Conservation (phyloP, 2,113 vertebrate genomes). For the Acrocephalus arundinaceus region DNA sequence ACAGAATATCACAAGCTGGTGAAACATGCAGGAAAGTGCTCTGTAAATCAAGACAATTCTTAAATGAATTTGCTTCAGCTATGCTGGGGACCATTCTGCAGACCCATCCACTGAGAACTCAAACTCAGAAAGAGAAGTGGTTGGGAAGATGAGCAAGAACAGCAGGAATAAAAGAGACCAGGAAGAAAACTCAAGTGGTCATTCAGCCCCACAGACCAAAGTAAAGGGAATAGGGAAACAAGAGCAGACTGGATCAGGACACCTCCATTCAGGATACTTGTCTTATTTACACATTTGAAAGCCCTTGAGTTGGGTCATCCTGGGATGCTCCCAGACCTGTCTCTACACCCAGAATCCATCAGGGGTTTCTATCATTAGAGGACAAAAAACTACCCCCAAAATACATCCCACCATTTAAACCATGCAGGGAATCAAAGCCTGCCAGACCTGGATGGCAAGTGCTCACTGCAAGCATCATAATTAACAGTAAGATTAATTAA, state of each 20-base stretch:
- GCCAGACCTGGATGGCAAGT: not conserved
- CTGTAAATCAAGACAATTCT: not conserved
- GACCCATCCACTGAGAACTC: not conserved
- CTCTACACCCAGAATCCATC: not conserved
- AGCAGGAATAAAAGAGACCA: not conserved
- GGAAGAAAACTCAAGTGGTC: not conserved
- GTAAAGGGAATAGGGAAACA: not conserved
- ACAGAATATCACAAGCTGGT: not conserved
- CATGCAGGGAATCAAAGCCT: not conserved
- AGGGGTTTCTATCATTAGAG: not conserved
- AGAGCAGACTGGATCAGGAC: not conserved
- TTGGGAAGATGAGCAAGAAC: not conserved
- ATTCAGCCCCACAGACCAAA: not conserved
- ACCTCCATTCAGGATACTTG: not conserved
- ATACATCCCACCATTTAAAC: not conserved
- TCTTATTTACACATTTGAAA: not conserved
- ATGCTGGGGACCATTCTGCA: not conserved
- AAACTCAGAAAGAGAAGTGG: not conserved
- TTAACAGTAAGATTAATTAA: constrained; percentile 34
- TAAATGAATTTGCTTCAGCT: not conserved
- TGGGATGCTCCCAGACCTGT: not conserved
- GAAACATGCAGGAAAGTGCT: not conserved
- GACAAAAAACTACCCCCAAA: not conserved
- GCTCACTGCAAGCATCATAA: not conserved
- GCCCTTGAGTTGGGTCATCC: not conserved